phyloP scores from a whole-genome alignment of 1,140 invertebrate species.

The Dendrolimus kikuchii region DNA sequence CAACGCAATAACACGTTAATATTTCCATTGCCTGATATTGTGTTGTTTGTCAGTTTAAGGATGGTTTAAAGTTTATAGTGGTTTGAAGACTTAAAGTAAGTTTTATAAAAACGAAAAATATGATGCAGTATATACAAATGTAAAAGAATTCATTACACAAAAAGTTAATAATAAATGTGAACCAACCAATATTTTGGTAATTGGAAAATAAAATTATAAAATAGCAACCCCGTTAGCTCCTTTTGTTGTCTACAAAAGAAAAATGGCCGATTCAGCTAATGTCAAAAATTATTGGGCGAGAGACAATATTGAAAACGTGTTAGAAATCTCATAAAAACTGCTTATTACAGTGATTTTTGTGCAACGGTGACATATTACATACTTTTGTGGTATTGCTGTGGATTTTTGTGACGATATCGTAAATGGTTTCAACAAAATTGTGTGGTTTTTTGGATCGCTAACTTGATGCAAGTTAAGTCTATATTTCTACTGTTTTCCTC shows the following conservation, averaged over 20 bases:
- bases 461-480: constrained; percentile 52
- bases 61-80: too few species aligned
- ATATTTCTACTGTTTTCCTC: constrained; percentile 7
- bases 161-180: too few species aligned
- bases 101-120: neutral
- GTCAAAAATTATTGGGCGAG: constrained; percentile 54
- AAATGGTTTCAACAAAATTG: constrained; percentile 5
- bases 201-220: constrained; percentile 10
- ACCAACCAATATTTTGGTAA: neutral
- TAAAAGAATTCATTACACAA: neutral
- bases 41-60: too few species aligned
- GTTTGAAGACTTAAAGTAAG: too few species aligned
- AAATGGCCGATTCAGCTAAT: constrained; percentile 60
- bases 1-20: too few species aligned
- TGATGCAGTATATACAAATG: constrained; percentile 10
- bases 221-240: constrained; percentile 37
- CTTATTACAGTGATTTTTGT: constrained; percentile 22
- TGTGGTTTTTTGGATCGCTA: constrained; percentile 23
- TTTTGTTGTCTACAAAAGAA: constrained; percentile 49
- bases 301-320: constrained; percentile 44
- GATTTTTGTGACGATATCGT: constrained; percentile 1
- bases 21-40: too few species aligned
- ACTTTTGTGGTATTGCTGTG: neutral
- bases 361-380: constrained; percentile 26
- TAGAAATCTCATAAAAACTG: constrained; percentile 32